phyloP scores from a whole-genome alignment of 2,113 vertebrate species.

The Chiloscyllium plagiosum region DNA sequence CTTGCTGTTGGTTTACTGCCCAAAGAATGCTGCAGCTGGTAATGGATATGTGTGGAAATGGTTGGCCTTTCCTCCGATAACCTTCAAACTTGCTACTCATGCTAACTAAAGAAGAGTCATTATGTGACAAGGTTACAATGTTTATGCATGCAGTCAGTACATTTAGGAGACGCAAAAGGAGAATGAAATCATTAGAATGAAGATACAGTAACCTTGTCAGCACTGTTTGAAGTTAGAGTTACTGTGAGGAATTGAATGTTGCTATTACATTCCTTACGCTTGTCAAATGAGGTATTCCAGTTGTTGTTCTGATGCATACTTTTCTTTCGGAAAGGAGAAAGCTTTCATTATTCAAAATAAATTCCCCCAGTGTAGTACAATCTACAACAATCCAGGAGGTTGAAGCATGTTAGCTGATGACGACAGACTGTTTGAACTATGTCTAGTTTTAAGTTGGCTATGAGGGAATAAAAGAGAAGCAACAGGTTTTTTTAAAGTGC shows the following conservation, averaged over 20 bases:
- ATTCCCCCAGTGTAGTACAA: background rate
- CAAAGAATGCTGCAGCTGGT: no score
- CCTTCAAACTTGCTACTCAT: no score
- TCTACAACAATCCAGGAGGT: background rate
- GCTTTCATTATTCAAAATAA: background rate
- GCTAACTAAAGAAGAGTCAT: background rate
- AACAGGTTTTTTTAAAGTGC: background rate
- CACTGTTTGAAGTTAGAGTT: background rate
- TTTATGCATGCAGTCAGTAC: background rate
- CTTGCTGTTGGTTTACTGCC: no score
- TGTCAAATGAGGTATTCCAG: background rate
- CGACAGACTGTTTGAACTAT: background rate
- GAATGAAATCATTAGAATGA: background rate
- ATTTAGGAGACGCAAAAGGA: background rate
- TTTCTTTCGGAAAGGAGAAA: background rate
- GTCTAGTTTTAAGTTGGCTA: background rate
- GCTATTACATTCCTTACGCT: background rate
- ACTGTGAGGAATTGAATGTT: background rate
- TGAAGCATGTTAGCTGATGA: no score
- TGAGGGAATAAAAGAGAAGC: background rate
- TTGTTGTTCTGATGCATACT: background rate
- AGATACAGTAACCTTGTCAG: background rate
- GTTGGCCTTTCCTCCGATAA: no score
- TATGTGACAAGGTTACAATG: background rate
- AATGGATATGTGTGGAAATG: background rate